phyloP scores from a whole-genome alignment of 2,113 vertebrate genomes.

The Ammodytes dubius region DNA sequence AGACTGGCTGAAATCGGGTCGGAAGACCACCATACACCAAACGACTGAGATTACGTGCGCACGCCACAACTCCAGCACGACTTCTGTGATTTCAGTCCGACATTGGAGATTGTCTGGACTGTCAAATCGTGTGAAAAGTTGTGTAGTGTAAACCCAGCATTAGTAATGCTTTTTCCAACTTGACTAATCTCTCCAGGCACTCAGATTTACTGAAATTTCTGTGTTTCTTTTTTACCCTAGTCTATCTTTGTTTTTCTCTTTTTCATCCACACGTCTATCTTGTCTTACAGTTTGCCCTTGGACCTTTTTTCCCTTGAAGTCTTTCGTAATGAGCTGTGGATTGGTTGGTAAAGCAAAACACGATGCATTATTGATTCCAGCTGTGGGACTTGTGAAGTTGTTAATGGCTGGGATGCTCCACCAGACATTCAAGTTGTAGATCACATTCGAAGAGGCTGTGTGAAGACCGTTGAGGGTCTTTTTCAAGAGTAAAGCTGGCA shows the following conservation, averaged over 20 bases:
- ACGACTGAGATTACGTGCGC: no score
- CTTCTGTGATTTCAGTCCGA: no score
- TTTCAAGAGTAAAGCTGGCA: conserved; percentile 61
- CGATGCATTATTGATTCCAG: conserved; percentile 66
- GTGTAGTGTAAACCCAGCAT: background rate
- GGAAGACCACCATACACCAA: no score
- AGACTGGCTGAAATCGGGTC: no score
- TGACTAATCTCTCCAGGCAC: conserved; percentile 10
- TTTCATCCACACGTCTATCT: conserved; percentile 38
- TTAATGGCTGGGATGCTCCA: conserved; percentile 48
- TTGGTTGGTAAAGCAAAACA: conserved; percentile 63
- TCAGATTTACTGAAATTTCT: background rate
- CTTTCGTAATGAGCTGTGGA: conserved; percentile 56
- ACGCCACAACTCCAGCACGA: no score
- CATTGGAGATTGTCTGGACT: no score
- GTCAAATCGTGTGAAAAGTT: no score
- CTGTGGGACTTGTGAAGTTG: conserved; percentile 37
- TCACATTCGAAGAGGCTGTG: conserved; percentile 57
- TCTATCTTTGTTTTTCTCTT: background rate
- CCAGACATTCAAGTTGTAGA: conserved; percentile 55
- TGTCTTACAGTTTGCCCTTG: conserved; percentile 36
- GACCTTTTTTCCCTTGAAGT: conserved; percentile 38
- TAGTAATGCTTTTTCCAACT: conserved; percentile 11
- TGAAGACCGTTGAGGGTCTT: conserved; percentile 40
- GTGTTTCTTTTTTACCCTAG: background rate